Conservation (phyloP, 2,888 invertebrate genomes). For the Polyploca ridens region DNA sequence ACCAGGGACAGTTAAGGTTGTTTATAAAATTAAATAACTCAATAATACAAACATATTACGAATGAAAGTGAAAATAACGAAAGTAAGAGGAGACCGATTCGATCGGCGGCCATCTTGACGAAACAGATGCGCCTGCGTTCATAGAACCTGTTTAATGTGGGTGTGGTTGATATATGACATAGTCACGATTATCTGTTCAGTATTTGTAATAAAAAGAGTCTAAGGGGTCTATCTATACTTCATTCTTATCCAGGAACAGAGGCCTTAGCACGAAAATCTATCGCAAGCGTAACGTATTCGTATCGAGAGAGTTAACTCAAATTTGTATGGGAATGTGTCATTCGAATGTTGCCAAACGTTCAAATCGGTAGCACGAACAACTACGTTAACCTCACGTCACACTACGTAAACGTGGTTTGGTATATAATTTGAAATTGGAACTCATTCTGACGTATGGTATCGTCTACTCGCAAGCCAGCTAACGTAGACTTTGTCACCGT, state of each 20-base stretch:
- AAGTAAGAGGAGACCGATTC: conserved; percentile 66
- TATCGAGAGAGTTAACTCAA: too few species aligned
- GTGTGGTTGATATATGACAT: conserved; percentile 33
- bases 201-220: conserved; percentile 2
- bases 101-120: conserved; percentile 58
- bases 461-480: too few species aligned
- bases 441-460: too few species aligned
- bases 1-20: conserved; percentile 30
- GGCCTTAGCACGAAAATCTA: too few species aligned
- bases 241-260: neutral
- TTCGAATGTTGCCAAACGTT: too few species aligned
- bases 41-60: conserved; percentile 53
- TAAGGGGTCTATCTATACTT: neutral
- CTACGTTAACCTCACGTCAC: too few species aligned
- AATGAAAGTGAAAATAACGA: conserved; percentile 79
- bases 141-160: conserved; percentile 49
- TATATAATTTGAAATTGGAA: too few species aligned
- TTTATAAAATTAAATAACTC: conserved; percentile 61
- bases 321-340: too few species aligned
- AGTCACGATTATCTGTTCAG: conserved; percentile 25
- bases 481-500: too few species aligned
- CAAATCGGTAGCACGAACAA: too few species aligned
- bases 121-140: conserved; percentile 50
- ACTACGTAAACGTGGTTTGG: too few species aligned
- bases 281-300: too few species aligned